A percentile compares a stretch with the other conserved stretches of the same genome.
These are phyloP conservation scores for Laupala kohalensis DNA, from an alignment of 1,140 invertebrate species.

Conservation along the genomic window DNA sequence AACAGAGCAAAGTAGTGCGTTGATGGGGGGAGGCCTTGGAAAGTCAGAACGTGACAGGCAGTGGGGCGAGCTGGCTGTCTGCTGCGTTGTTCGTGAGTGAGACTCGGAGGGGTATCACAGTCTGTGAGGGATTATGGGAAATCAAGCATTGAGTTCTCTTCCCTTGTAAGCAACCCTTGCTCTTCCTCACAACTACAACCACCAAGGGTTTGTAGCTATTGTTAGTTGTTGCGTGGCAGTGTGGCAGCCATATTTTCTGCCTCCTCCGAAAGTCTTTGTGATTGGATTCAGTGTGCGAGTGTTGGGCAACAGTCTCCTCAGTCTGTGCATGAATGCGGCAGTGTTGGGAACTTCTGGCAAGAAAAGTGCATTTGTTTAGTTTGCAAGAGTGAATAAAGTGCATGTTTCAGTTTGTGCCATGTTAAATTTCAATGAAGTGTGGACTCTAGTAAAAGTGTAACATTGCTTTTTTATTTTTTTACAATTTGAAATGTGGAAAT, in stretches of 20 bases:
- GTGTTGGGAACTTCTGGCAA: constrained; percentile 1
- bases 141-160: constrained; percentile 12
- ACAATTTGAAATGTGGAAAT: no score
- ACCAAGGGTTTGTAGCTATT: not conserved
- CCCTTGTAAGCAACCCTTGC: constrained; percentile 13
- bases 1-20: not conserved
- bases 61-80: constrained; percentile 8
- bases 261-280: constrained; percentile 5
- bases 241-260: constrained; percentile 14
- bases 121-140: constrained; percentile 13
- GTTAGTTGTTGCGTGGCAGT: constrained; percentile 6
- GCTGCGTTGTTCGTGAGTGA: not conserved
- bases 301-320: constrained; percentile 1
- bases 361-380: not conserved
- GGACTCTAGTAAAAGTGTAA: not conserved
- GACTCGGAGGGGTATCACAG: constrained; percentile 3
- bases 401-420: not conserved
- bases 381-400: no score
- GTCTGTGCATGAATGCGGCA: not conserved
- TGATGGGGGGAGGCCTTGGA: constrained; percentile 10
- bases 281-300: constrained; percentile 6
- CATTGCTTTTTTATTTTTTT: not conserved
- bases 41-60: constrained; percentile 10
- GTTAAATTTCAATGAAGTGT: not conserved
- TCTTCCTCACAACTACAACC: not conserved